Percentiles rank a stretch among this genome's conserved stretches.
Conservation (phyloP, 2,888 invertebrate species). For the Microdon myrmicae region DNA sequence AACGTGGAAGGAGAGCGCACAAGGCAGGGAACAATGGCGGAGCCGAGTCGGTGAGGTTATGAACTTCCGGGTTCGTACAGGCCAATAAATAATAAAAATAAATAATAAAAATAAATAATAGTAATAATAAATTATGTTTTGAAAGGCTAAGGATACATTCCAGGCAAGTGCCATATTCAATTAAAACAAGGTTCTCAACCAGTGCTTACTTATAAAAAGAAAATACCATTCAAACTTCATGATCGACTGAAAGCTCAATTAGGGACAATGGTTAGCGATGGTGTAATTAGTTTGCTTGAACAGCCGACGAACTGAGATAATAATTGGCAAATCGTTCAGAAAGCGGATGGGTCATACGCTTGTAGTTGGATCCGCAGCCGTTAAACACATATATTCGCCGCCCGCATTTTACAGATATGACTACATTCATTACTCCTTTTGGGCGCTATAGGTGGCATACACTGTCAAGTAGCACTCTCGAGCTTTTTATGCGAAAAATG, state of each 20-base stretch:
- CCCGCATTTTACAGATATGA: slow-evolving; percentile 52
- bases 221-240: slow-evolving; percentile 19
- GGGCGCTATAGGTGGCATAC: slow-evolving; percentile 32
- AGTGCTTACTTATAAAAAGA: slow-evolving; percentile 26
- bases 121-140: slow-evolving; percentile 17
- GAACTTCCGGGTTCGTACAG: too few species aligned
- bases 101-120: too few species aligned
- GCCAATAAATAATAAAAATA: too few species aligned
- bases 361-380: slow-evolving; percentile 54
- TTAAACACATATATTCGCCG: slow-evolving; percentile 54
- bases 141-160: slow-evolving; percentile 14
- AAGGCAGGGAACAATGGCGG: too few species aligned
- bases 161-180: too few species aligned
- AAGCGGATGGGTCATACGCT: slow-evolving; percentile 28
- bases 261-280: slow-evolving; percentile 16
- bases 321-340: slow-evolving; percentile 33
- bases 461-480: slow-evolving; percentile 26
- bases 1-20: too few species aligned
- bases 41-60: too few species aligned
- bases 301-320: too few species aligned
- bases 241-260: slow-evolving; percentile 23
- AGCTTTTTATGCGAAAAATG: slow-evolving; percentile 36
- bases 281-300: too few species aligned
- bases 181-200: slow-evolving; percentile 9
- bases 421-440: slow-evolving; percentile 42